A percentile compares a stretch with the other conserved stretches of the same genome.
Conservation (phyloP, 1,140 invertebrate genomes). For the Drosophila pseudoananassae region DNA sequence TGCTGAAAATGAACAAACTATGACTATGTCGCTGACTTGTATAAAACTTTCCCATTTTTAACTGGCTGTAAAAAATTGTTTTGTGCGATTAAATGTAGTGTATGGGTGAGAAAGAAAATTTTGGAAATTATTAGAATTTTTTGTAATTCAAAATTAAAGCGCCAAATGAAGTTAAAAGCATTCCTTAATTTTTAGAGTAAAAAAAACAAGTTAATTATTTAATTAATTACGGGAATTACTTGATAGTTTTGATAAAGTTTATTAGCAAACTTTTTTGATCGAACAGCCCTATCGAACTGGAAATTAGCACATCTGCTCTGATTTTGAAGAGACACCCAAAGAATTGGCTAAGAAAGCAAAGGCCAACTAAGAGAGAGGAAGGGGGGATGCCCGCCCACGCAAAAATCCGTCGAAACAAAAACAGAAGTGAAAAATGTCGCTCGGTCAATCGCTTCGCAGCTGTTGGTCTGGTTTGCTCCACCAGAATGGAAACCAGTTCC, state of each 20-base stretch:
- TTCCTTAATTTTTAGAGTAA: too few relatives aligned
- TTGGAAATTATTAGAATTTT: background rate
- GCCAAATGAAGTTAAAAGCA: too few relatives aligned
- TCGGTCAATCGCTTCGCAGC: slow-evolving; percentile 80
- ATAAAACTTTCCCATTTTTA: slow-evolving; percentile 56
- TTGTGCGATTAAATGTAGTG: slow-evolving; percentile 2
- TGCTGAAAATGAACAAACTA: slow-evolving; percentile 75
- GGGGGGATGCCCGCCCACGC: slow-evolving; percentile 35
- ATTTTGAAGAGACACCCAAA: slow-evolving; percentile 1
- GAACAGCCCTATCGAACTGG: background rate
- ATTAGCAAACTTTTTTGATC: background rate
- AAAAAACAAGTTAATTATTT: too few relatives aligned
- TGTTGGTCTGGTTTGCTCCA: slow-evolving; percentile 47
- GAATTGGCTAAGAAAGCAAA: background rate
- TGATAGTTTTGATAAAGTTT: too few relatives aligned
- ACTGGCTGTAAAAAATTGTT: slow-evolving; percentile 52
- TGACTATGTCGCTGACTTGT: slow-evolving; percentile 67
- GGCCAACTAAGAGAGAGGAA: background rate
- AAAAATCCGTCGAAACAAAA: slow-evolving; percentile 29
- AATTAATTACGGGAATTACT: too few relatives aligned
- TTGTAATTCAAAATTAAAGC: background rate
- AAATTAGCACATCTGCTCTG: slow-evolving; percentile 16
- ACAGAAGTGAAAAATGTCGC: slow-evolving; percentile 59
- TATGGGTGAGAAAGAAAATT: slow-evolving; percentile 6
- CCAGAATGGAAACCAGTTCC: slow-evolving; percentile 66